A percentile compares a stretch with the other conserved stretches of the same genome.
These are phyloP conservation scores for Sterrhoptilus dennistouni DNA, from an alignment of 2,113 vertebrate genomes.

Conservation along the genomic window DNA sequence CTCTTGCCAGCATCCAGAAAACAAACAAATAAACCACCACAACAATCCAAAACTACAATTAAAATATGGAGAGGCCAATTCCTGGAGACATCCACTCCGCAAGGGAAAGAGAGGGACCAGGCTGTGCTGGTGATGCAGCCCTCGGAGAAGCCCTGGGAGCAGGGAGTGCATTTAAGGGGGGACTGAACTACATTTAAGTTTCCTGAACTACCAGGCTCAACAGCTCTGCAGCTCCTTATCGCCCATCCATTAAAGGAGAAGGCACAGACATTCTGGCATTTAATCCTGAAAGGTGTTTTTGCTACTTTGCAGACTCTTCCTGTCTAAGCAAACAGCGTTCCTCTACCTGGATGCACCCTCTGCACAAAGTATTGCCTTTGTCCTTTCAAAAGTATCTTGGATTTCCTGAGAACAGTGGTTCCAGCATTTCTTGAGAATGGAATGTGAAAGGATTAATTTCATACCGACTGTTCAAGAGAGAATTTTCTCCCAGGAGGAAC, in stretches of 20 bases:
- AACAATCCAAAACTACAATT: neutral
- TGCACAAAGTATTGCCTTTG: fast-evolving
- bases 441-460: neutral
- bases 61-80: neutral
- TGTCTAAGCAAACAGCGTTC: neutral
- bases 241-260: neutral
- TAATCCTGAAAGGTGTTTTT: neutral
- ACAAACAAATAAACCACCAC: neutral
- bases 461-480: constrained; percentile 1
- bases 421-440: constrained; percentile 14
- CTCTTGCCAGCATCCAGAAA: neutral
- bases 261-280: neutral
- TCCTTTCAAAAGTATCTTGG: neutral
- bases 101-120: neutral
- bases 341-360: neutral
- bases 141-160: fast-evolving
- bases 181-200: too few species aligned
- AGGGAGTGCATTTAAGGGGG: neutral
- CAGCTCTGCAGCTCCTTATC: neutral
- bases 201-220: neutral
- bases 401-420: neutral
- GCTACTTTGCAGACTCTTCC: neutral
- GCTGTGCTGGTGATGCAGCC: neutral
- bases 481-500: constrained; percentile 8
- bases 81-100: neutral